phyloP scores from a whole-genome alignment of 2,888 invertebrate species.

The Chymomyza amoena region DNA sequence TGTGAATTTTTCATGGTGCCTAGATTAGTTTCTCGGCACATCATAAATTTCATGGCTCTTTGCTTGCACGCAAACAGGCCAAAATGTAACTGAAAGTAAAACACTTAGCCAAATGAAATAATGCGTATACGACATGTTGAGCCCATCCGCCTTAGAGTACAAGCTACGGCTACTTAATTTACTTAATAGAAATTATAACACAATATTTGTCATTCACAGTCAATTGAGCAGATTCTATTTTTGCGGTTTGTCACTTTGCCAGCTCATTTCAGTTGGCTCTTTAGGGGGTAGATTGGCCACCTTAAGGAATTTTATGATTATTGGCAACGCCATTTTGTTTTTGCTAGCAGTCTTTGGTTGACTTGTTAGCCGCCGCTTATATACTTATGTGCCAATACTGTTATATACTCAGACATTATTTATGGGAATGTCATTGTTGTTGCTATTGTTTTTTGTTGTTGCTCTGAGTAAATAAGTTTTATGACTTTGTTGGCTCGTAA shows the following conservation, averaged over 20 bases:
- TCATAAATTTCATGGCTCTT: conserved; percentile 48
- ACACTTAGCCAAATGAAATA: conserved; percentile 69
- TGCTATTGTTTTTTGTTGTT: conserved; percentile 15
- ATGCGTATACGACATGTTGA: conserved; percentile 58
- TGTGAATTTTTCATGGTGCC: conserved; percentile 14
- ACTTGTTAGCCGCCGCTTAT: conserved; percentile 14
- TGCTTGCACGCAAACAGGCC: conserved; percentile 34
- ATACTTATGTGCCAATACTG: conserved; percentile 25
- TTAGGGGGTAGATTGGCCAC: not conserved
- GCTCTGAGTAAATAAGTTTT: conserved; percentile 71
- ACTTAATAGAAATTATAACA: conserved; percentile 69
- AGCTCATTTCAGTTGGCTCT: not conserved
- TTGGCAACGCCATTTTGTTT: conserved; percentile 37
- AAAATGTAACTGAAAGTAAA: conserved; percentile 12
- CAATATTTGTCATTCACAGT: conserved; percentile 72
- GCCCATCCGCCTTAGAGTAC: not conserved
- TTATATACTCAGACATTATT: conserved; percentile 42
- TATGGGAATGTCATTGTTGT: conserved; percentile 45
- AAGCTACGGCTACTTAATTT: conserved; percentile 53
- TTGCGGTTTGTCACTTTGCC: not conserved
- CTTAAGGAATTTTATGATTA: conserved; percentile 60
- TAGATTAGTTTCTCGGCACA: conserved; percentile 1
- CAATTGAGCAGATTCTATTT: conserved; percentile 63
- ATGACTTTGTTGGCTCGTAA: conserved; percentile 63
- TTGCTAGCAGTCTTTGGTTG: conserved; percentile 17